Conservation (phyloP, 2,797 vertebrate genomes). For the Coregonus sp. region DNA sequence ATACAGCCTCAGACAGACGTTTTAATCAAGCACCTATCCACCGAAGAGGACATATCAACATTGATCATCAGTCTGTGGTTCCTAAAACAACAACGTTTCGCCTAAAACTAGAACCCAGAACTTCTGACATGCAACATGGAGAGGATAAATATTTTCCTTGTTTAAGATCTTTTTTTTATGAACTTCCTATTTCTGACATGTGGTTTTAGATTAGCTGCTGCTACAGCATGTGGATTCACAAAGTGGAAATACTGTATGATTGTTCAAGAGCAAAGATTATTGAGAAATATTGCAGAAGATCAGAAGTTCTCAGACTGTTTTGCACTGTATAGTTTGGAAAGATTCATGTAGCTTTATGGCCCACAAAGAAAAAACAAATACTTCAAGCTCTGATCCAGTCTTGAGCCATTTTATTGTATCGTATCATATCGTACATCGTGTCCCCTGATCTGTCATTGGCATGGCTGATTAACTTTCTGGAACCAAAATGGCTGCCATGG, state of each 20-base stretch:
- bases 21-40: conserved; percentile 39
- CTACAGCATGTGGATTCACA: conserved; percentile 1
- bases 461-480: too few species aligned
- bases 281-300: neutral
- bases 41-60: conserved; percentile 5
- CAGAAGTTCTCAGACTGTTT: neutral
- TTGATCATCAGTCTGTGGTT: conserved; percentile 18
- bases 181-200: conserved; percentile 22
- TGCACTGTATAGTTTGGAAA: too few species aligned
- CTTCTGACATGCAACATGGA: conserved; percentile 25
- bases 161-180: conserved; percentile 33
- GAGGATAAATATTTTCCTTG: conserved; percentile 29
- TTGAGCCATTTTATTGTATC: too few species aligned
- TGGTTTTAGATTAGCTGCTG: conserved; percentile 10
- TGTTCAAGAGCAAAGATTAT: neutral
- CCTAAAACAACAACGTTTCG: conserved; percentile 25
- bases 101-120: conserved; percentile 38
- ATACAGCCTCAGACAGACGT: conserved; percentile 16
- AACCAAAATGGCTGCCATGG: too few species aligned
- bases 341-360: too few species aligned
- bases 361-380: too few species aligned
- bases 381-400: too few species aligned
- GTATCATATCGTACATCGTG: too few species aligned
- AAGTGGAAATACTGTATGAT: neutral
- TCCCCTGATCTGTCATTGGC: too few species aligned